A percentile compares a stretch with the other conserved stretches of the same genome.
phyloP scores from a whole-genome alignment of 2,797 vertebrate genomes.

The Enteromius viviparus region DNA sequence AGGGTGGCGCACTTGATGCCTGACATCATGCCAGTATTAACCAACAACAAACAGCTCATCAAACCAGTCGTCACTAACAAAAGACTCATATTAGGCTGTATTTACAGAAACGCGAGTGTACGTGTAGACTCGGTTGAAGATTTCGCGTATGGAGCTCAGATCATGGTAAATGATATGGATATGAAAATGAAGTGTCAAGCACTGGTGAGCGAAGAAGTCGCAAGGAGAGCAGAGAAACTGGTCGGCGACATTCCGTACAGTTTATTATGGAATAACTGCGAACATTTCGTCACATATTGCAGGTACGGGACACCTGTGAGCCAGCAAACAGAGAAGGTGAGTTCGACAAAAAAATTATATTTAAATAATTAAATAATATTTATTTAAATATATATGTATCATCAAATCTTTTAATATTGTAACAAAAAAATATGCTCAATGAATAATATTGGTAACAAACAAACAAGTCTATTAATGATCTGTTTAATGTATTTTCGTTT shows the following conservation, averaged over 20 bases:
- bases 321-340: constrained; percentile 88
- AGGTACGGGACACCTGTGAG: constrained; percentile 84
- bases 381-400: background rate
- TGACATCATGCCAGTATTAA: constrained; percentile 88
- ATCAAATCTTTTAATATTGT: background rate
- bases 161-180: constrained; percentile 86
- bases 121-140: constrained; percentile 91
- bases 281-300: constrained; percentile 94
- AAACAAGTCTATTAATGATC: background rate
- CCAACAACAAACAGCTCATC: constrained; percentile 73
- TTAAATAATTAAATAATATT: no score
- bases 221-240: constrained; percentile 82
- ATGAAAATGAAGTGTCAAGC: constrained; percentile 66
- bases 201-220: constrained; percentile 81
- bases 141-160: constrained; percentile 87
- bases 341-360: background rate
- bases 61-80: constrained; percentile 86
- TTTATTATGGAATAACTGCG: constrained; percentile 95
- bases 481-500: constrained; percentile 39
- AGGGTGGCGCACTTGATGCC: constrained; percentile 94
- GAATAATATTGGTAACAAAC: background rate
- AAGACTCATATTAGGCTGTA: constrained; percentile 87
- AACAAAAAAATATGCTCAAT: background rate
- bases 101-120: constrained; percentile 83
- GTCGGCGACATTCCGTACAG: constrained; percentile 86